Base-by-base conservation (phyloP, 1,140 invertebrate species). In the Hyles euphorbiae region DNA sequence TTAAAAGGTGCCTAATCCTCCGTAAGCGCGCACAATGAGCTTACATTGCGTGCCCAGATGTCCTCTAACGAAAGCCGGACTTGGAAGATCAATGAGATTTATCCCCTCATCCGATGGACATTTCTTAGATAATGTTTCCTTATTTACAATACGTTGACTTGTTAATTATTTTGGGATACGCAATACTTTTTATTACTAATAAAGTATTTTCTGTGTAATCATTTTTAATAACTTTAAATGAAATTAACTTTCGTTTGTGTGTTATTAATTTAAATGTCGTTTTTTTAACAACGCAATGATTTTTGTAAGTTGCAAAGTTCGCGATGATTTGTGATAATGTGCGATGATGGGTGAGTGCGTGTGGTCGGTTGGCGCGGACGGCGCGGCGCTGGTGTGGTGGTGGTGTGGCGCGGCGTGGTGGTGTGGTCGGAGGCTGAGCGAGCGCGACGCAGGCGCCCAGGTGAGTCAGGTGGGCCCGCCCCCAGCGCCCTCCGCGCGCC, bases 401-500 rank as follows among this genome's bases (percentile, higher is more conserved):
- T 49, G 48, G 34, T 58, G 46, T 43, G 61, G 65, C 60, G 65
- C 53, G 32, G 54, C 51, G 40, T 74, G 54, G 32, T 34, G 54
- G 45, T 36, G 54, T 47, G 45, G 12, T 33, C 45, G 78, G 85
- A 83, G 85, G 85, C 83, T 79, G 81, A 81, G 81, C 77, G 65
- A 70, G 74, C 74, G 78, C 71, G 77, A 72, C 85, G 85, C 85
- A 83, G 70, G 85, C 85, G 85, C 85, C 82, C 83, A 88, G 85
- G 85, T 88, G 82, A 71, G 70, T 73, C 82, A 85, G 83, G 83
- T 85, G 74, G 81, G 76, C 83, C 83, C 82, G 81, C 83, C 83
- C 82, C 83, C 78, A 77, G 65, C 71, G 68, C 76, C 78, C 78
- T 74, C 76, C 81, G 78, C 80, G 74, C 81, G 67, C 75, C 71